Base-by-base conservation (phyloP, 2,113 vertebrate genomes). In the Leucosticte australis region DNA sequence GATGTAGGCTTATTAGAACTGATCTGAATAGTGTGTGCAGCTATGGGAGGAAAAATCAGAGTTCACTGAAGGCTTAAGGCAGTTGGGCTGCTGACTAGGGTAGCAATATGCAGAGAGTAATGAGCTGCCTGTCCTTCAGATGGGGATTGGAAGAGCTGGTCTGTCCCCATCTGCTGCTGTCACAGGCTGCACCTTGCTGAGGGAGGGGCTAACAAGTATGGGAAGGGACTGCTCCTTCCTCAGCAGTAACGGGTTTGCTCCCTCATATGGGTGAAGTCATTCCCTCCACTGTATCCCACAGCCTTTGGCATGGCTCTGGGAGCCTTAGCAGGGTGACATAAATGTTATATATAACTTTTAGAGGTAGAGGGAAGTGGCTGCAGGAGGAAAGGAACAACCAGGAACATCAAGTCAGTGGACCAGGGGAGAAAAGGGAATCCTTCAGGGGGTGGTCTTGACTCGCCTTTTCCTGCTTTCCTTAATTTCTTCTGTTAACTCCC, bases 371-470 rank as follows among this genome's bases (percentile, higher is more conserved):
- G 7, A 78, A 20, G 24, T 35, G 41, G 22, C 47, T 91, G 30
- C 30, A 41, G 18, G 44, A 56, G 39, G 60, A 92, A 74, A 27
- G 21, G 26, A 75, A 47, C 0, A 6, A 22, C 23, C 4, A 15
- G 13, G 15, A 13, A 81, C 3, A 39, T 63, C 9, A 63, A 75
- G 24, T 10, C 3, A 2, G 14, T 13, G 24, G 27, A 78, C 10
- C 1, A 6, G 21, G 19, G 18, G 60, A 68, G 14, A 15, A 94
- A 87, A 59, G 10, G 42, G 35, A 75, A 78, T 70, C 30, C 22
- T 59, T 6, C 0, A 1, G 14, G 1, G 6, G 8, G 3, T 74
- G 30, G 7, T 52, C 52, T 31, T 64, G 21, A 35, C 35, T 52
- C 1, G 0, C 9, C 24, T 64, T 78, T 71, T 65, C 42, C 57